Conservation (phyloP, 2,888 invertebrate species). For the Antitype chi region DNA sequence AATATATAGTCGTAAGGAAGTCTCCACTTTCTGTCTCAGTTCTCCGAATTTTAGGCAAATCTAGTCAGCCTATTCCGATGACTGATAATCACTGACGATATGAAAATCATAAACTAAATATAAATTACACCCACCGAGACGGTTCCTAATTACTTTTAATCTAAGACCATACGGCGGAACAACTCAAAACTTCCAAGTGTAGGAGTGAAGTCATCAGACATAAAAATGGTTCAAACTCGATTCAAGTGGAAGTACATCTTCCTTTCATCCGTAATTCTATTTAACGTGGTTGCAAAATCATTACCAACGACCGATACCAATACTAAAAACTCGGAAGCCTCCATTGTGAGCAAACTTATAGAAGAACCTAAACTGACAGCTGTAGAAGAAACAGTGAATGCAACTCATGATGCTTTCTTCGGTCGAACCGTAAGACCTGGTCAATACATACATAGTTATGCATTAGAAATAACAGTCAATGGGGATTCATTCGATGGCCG, state of each 20-base stretch:
- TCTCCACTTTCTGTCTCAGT: no score
- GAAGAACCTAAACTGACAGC: slow-evolving; percentile 48
- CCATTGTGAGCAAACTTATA: slow-evolving; percentile 34
- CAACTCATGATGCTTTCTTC: slow-evolving; percentile 48
- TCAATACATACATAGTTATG: slow-evolving; percentile 71
- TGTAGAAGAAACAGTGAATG: slow-evolving; percentile 55
- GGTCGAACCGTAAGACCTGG: slow-evolving; percentile 73
- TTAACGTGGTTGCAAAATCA: slow-evolving; percentile 73
- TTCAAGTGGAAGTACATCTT: slow-evolving; percentile 76
- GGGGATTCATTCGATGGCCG: slow-evolving; percentile 74
- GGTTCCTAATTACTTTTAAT: slow-evolving; percentile 58
- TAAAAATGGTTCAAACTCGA: slow-evolving; percentile 78
- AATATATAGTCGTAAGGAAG: no score
- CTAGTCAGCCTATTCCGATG: no score
- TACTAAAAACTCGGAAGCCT: slow-evolving; percentile 56
- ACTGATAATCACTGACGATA: background rate
- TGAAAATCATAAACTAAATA: background rate
- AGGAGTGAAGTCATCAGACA: slow-evolving; percentile 67
- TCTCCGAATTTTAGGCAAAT: no score
- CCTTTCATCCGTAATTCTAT: slow-evolving; percentile 67
- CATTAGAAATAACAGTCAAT: slow-evolving; percentile 72
- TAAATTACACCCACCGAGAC: background rate
- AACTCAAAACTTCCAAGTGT: slow-evolving; percentile 71
- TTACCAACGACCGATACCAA: slow-evolving; percentile 71
- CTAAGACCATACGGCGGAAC: slow-evolving; percentile 61